Conservation (phyloP, 2,888 invertebrate species). For the Agrochola lota region DNA sequence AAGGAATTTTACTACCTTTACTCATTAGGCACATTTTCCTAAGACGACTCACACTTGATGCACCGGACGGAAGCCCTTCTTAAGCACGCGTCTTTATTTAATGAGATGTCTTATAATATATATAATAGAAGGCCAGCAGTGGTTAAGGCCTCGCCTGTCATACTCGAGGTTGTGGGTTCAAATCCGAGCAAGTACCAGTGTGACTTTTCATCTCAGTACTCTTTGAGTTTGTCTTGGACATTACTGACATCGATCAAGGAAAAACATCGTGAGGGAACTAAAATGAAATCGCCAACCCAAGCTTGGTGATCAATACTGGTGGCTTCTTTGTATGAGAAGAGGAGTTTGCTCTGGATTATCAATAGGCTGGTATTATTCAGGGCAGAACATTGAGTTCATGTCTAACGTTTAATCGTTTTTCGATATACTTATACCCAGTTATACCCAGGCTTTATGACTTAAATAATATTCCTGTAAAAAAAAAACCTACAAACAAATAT, state of each 20-base stretch:
- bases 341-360: neutral
- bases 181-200: neutral
- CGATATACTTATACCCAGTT: neutral
- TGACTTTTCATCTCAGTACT: neutral
- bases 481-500: neutral
- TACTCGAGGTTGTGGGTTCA: neutral
- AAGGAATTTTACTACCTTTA: neutral
- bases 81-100: neutral
- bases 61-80: neutral
- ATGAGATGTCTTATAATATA: neutral
- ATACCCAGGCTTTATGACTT: too few species aligned
- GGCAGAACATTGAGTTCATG: neutral
- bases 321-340: neutral
- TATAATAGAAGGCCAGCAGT: neutral
- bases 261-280: neutral
- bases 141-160: neutral
- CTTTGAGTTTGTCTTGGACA: neutral
- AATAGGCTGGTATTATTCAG: neutral
- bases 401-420: neutral
- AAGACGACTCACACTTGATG: neutral
- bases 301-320: neutral
- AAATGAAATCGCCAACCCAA: neutral
- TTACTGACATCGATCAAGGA: neutral
- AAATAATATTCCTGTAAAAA: slow-evolving; percentile 5
- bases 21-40: neutral